Conservation (phyloP, 2,888 invertebrate genomes). For the Hemithea aestivaria region DNA sequence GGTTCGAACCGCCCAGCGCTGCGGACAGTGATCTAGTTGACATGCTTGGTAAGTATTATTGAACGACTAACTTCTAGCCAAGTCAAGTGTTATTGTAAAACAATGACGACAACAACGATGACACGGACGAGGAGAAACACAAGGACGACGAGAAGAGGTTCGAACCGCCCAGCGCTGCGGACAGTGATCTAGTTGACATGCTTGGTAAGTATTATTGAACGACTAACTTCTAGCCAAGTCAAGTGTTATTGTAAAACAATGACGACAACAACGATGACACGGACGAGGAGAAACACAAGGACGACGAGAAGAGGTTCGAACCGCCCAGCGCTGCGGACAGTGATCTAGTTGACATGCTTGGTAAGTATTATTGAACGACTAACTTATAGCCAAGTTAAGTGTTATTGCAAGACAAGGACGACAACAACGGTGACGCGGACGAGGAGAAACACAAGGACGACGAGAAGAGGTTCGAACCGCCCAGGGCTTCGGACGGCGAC, state of each 20-base stretch:
- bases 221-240: too few species aligned
- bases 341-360: slow-evolving; percentile 94
- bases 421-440: slow-evolving; percentile 83
- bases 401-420: slow-evolving; percentile 72
- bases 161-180: slow-evolving; percentile 88
- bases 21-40: slow-evolving; percentile 96
- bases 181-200: slow-evolving; percentile 95
- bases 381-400: too few species aligned
- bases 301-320: slow-evolving; percentile 92
- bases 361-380: too few species aligned
- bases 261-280: slow-evolving; percentile 83
- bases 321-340: slow-evolving; percentile 88
- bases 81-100: too few species aligned
- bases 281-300: slow-evolving; percentile 82
- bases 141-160: slow-evolving; percentile 90
- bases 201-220: slow-evolving; percentile 83
- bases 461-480: slow-evolving; percentile 91
- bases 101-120: slow-evolving; percentile 81
- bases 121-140: slow-evolving; percentile 82
- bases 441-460: slow-evolving; percentile 83
- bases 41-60: slow-evolving; percentile 84
- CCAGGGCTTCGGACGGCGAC: slow-evolving; percentile 90
- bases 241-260: slow-evolving; percentile 66
- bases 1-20: slow-evolving; percentile 89
- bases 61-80: too few species aligned